Conservation (phyloP, 2,113 vertebrate species). For the Agapornis roseicollis region DNA sequence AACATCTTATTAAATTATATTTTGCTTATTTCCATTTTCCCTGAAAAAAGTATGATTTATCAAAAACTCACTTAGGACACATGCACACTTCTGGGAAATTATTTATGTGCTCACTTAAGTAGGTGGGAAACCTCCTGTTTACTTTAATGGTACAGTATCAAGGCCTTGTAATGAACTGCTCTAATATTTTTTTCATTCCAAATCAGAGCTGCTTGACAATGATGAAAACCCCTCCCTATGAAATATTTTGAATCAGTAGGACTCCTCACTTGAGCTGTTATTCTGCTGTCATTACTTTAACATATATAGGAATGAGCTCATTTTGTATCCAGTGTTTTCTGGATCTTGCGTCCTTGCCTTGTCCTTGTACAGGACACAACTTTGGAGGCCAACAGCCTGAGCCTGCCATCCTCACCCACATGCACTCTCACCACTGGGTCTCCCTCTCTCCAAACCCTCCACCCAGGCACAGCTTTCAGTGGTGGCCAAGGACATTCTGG, state of each 20-base stretch:
- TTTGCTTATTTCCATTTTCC: constrained; percentile 83
- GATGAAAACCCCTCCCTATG: neutral
- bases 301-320: neutral
- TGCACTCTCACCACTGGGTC: neutral
- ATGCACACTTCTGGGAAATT: neutral
- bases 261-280: neutral
- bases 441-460: neutral
- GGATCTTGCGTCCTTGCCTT: neutral
- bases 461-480: neutral
- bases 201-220: neutral
- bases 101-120: neutral
- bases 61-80: constrained; percentile 11
- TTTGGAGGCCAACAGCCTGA: neutral
- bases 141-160: neutral
- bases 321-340: neutral
- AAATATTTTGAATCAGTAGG: neutral
- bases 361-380: neutral
- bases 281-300: neutral
- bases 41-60: constrained; percentile 24
- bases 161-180: neutral
- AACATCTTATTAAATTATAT: constrained; percentile 80
- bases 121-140: neutral
- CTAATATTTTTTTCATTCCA: neutral
- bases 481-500: neutral
- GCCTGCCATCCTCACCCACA: neutral